Base-by-base conservation (phyloP, 2,113 vertebrate species). In the Panurus biarmicus region DNA sequence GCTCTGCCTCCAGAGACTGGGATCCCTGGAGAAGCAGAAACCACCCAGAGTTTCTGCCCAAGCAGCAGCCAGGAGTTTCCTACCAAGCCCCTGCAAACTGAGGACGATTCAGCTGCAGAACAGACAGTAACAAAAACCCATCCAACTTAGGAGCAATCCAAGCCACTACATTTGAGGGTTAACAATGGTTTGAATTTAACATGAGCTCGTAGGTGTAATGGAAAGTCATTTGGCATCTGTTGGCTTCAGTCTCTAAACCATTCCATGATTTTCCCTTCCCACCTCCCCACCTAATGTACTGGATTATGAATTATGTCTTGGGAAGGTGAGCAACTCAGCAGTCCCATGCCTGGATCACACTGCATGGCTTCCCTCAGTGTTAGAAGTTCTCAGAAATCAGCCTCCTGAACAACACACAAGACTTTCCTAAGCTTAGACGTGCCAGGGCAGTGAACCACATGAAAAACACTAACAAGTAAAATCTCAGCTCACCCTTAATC, bases 201-300 rank as follows among this genome's bases (percentile, higher is more conserved):
- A 5, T 7, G 24, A 56, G 44, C 65, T 50, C 28, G 9, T 1
- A 29, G 21, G 23, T 50, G 11, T 23, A 50, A 48, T 3, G 48
- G 14, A 42, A 62, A 11, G 7, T 14, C 24, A 42, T 28, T 24
- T 26, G 69, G 15, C 20, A 26, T 12, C 60, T 36, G 5, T 9
- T 29, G 60, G 36, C 47, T 80, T 10, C 40, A 51, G 18, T 6
- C 35, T 79, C 45, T 28, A 51, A 70, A 9, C 14, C 9, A 5
- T 29, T 40, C 13, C 36, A 1, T 28, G 47, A 10, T 31, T 66
- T 61, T 70, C n/a, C 20, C 4, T 26, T 36, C 12, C 12, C 26
- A 14, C 7, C 28, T 5, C 5, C 19, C 13, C 44, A 40, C 28
- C 42, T 7, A 8, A 15, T 0, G 0, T 7, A 22, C 31, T n/a